Evolutionary conservation across 2,888 invertebrate genomes (phyloP).

Genomic region (Drosophila siamana): DNA sequence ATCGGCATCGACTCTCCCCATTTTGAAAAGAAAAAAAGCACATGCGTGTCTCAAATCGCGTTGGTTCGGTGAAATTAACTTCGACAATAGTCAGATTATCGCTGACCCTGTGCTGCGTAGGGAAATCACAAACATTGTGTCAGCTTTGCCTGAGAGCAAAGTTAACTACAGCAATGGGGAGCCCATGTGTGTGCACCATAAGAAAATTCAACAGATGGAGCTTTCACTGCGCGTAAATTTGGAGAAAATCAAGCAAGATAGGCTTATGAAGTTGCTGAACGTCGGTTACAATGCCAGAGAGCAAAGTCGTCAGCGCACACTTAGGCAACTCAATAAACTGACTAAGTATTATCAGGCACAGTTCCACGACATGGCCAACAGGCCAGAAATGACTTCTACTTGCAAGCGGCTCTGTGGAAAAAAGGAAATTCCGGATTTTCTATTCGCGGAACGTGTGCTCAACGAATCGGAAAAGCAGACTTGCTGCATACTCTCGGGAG

Average conservation of each 20-base stretch:
- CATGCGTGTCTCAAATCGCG: constrained; percentile 37
- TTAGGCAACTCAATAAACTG: constrained; percentile 51
- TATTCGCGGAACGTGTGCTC: neutral
- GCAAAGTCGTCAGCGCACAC: constrained; percentile 6
- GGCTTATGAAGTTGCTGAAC: constrained; percentile 35
- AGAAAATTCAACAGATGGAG: constrained; percentile 45
- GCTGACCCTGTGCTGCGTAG: constrained; percentile 27
- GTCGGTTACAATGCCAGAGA: neutral
- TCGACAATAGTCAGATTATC: constrained; percentile 11
- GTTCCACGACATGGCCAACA: constrained; percentile 53
- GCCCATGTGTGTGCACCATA: constrained; percentile 60
- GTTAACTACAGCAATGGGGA: constrained; percentile 7
- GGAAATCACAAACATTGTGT: constrained; percentile 50
- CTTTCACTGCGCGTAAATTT: constrained; percentile 38
- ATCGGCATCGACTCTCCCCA: neutral
- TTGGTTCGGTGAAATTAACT: constrained; percentile 59
- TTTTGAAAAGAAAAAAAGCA: neutral
- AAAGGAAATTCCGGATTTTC: constrained; percentile 26
- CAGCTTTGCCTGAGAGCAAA: constrained; percentile 11
- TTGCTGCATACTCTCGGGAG: neutral
- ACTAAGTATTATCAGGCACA: constrained; percentile 33
- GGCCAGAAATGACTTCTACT: constrained; percentile 35
- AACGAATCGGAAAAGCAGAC: neutral
- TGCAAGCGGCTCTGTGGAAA: constrained; percentile 30
- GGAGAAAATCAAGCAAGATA: constrained; percentile 37